Evolutionary conservation across 2,113 vertebrate genomes (phyloP).

Genomic region (Vidua macroura): DNA sequence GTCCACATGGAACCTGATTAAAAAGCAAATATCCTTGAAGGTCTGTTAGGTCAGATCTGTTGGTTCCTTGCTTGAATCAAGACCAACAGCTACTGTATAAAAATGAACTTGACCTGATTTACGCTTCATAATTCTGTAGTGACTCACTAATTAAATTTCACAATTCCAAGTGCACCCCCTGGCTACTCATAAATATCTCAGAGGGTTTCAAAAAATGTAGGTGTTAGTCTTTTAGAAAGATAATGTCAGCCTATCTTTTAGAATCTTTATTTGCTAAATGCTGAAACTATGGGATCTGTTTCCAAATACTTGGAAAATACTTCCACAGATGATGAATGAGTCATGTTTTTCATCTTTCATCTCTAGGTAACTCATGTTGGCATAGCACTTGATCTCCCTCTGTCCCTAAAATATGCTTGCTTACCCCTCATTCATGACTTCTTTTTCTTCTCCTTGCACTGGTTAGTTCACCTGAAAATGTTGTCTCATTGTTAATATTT

Average conservation of each 20-base stretch:
- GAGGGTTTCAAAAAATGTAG: slow-evolving; percentile 13
- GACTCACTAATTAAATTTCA: slow-evolving; percentile 65
- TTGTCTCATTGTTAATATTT: neutral
- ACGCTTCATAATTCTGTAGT: slow-evolving; percentile 3
- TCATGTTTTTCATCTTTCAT: slow-evolving; percentile 33
- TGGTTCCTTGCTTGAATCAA: neutral
- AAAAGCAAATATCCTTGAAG: slow-evolving; percentile 11
- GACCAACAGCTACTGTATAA: slow-evolving; percentile 24
- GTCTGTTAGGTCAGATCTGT: neutral
- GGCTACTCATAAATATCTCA: slow-evolving; percentile 61
- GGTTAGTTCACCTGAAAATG: neutral
- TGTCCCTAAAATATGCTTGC: neutral
- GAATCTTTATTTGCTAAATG: slow-evolving; percentile 48
- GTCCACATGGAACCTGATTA: neutral
- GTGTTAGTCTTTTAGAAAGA: slow-evolving; percentile 43
- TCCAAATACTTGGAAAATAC: slow-evolving; percentile 49
- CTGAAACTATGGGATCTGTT: slow-evolving; percentile 18
- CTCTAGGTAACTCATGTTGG: slow-evolving; percentile 8
- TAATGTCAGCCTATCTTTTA: slow-evolving; percentile 21
- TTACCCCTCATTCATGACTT: neutral
- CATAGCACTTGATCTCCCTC: neutral
- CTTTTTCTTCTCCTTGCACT: neutral
- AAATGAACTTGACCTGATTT: slow-evolving; percentile 52
- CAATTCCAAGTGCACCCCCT: slow-evolving; percentile 46
- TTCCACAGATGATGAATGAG: slow-evolving; percentile 48